A percentile compares a stretch with the other conserved stretches of the same genome.
phyloP scores from a whole-genome alignment of 2,888 invertebrate genomes.

The Griposia aprilina region DNA sequence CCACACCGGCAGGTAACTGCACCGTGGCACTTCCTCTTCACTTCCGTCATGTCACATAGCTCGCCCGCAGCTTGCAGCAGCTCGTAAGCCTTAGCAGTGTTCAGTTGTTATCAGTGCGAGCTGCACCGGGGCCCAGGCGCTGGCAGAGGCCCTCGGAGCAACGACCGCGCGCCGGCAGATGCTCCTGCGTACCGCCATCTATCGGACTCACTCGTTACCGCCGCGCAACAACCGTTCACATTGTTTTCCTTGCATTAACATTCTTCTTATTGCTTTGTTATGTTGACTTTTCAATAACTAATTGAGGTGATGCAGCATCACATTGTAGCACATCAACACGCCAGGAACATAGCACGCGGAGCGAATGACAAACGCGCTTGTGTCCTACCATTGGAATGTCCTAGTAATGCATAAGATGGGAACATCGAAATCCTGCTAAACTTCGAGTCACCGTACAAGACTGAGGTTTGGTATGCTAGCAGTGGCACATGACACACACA shows the following conservation, averaged over 20 bases:
- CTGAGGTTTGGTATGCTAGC: conserved; percentile 39
- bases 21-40: conserved; percentile 14
- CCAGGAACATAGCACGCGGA: not conserved
- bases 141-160: conserved; percentile 70
- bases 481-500: conserved; percentile 65
- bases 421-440: not conserved
- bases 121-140: conserved; percentile 36
- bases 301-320: not conserved
- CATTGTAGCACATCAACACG: not conserved
- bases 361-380: not conserved
- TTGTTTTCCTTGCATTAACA: conserved; percentile 49
- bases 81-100: conserved; percentile 1
- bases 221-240: conserved; percentile 53
- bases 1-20: conserved; percentile 58
- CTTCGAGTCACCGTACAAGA: conserved; percentile 1
- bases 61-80: conserved; percentile 2
- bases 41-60: conserved; percentile 7
- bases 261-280: conserved; percentile 44
- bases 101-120: conserved; percentile 52
- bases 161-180: conserved; percentile 74
- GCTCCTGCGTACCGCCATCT: conserved; percentile 72
- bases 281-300: conserved; percentile 6
- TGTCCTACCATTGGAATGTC: conserved; percentile 1
- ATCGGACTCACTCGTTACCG: conserved; percentile 61
- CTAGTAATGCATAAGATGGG: not conserved